Evolutionary conservation across 2,113 vertebrate species (phyloP), one percentile per base, ranked within the genome.

Genomic region (Fulica atra): DNA sequence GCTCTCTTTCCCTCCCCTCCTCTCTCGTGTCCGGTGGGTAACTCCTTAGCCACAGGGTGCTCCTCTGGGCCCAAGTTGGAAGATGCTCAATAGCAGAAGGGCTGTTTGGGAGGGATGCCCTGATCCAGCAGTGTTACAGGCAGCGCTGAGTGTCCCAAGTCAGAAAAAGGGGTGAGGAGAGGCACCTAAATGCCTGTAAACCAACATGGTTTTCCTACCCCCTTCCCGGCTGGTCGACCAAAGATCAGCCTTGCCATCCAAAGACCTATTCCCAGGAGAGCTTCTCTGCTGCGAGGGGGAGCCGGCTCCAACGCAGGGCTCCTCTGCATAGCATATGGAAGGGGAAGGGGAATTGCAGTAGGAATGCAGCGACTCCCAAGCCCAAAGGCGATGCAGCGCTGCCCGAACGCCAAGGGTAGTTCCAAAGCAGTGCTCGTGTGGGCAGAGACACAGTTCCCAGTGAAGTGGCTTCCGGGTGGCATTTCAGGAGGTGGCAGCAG

Each of bases 51-150:
- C 57, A 18, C 3, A 26, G 18, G 21, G 25, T 36, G 29, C 25
- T 65, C 16, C 44, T 53, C n/a, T 14, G 29, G 19, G 21, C 18
- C 17, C 0, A 1, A 20, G 21, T 28, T 38, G 23, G 48, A 25
- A 73, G 54, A 36, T 6, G 5, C 36, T 70, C 59, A 24, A 10
- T 6, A 23, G 51, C 29, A 54, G 38, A 35, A 60, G n/a, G 5
- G 35, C 16, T 24, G 20, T 16, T 64, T 33, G 44, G 10, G 33
- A 12, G 25, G 33, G 28, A 51, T 48, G 25, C 25, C 23, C 14
- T 50, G 61, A 36, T 15, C 29, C 1, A 2, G 31, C 0, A 1
- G 51, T 0, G 0, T 13, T 53, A 28, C 42, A 0, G 1, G 40
- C 28, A 46, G 42, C 12, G 2, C 24, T 28, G 46, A 50, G 19